A percentile compares a stretch with the other conserved stretches of the same genome.
Conservation (phyloP, 1,140 invertebrate species). For the Sminthurides bifidus region DNA sequence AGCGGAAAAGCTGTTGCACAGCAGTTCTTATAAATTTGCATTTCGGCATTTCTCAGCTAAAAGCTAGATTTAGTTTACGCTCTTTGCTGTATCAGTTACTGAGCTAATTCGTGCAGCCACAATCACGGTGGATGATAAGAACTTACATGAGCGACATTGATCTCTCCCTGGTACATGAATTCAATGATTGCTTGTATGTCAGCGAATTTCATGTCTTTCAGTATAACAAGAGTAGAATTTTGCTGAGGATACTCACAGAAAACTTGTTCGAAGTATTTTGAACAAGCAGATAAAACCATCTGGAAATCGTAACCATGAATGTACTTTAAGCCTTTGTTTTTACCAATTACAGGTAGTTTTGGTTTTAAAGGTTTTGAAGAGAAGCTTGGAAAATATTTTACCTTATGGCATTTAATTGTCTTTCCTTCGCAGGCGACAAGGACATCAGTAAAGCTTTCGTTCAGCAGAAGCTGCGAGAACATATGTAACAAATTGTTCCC, state of each 20-base stretch:
- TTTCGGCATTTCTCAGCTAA: no score
- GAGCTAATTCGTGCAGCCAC: background rate
- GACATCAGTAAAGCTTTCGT: constrained; percentile 82
- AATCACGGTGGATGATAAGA: background rate
- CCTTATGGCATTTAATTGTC: constrained; percentile 76
- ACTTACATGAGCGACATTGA: constrained; percentile 82
- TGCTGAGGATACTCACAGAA: constrained; percentile 78
- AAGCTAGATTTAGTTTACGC: no score
- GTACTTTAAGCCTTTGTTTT: no score
- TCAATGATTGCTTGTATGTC: constrained; percentile 77
- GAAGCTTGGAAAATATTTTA: constrained; percentile 40
- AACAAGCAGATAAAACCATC: constrained; percentile 63
- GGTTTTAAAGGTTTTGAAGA: no score
- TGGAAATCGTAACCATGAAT: constrained; percentile 47
- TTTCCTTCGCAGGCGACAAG: constrained; percentile 78
- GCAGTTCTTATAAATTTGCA: no score
- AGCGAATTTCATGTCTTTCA: constrained; percentile 70
- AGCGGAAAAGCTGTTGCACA: no score
- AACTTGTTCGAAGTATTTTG: constrained; percentile 75
- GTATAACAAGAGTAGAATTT: constrained; percentile 63
- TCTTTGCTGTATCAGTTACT: no score
- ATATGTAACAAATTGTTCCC: constrained; percentile 64
- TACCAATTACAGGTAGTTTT: no score
- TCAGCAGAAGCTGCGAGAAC: constrained; percentile 73
- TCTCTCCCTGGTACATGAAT: constrained; percentile 93